Evolutionary conservation across 2,888 invertebrate species (phyloP).

Genomic region (Fragum fragum): DNA sequence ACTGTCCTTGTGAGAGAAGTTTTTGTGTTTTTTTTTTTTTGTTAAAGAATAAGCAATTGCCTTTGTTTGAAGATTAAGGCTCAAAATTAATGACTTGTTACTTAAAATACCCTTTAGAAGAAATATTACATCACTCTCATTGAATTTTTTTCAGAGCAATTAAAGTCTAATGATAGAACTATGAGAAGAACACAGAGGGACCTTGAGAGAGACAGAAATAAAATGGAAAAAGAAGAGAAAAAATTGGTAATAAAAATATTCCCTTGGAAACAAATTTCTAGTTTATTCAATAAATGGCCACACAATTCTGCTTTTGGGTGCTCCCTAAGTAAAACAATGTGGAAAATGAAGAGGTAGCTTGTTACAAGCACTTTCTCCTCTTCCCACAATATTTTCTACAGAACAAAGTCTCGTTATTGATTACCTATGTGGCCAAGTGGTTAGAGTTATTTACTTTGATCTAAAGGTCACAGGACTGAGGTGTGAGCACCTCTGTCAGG

Average conservation of each 20-base stretch:
- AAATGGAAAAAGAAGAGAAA: slow-evolving; percentile 95
- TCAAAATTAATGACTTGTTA: no score
- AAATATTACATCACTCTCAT: no score
- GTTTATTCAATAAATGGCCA: background rate
- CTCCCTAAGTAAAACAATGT: background rate
- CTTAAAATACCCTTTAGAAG: no score
- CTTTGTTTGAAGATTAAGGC: background rate
- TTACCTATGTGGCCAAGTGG: no score
- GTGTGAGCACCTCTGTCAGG: no score
- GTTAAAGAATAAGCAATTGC: no score
- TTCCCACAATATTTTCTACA: no score
- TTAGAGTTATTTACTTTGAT: no score
- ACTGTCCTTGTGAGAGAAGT: no score
- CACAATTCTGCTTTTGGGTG: background rate
- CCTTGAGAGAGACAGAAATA: slow-evolving; percentile 93
- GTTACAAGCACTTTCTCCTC: background rate
- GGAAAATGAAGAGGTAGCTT: background rate
- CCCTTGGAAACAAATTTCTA: background rate
- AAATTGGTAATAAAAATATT: slow-evolving; percentile 90
- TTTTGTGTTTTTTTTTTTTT: no score
- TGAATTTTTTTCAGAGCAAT: slow-evolving; percentile 90
- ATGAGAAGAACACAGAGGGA: slow-evolving; percentile 94
- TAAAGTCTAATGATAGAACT: slow-evolving; percentile 93
- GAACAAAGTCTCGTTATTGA: no score
- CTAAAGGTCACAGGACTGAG: no score